Base-by-base conservation (phyloP, 1,140 invertebrate genomes). In the Thaumetopoea pityocampa region DNA sequence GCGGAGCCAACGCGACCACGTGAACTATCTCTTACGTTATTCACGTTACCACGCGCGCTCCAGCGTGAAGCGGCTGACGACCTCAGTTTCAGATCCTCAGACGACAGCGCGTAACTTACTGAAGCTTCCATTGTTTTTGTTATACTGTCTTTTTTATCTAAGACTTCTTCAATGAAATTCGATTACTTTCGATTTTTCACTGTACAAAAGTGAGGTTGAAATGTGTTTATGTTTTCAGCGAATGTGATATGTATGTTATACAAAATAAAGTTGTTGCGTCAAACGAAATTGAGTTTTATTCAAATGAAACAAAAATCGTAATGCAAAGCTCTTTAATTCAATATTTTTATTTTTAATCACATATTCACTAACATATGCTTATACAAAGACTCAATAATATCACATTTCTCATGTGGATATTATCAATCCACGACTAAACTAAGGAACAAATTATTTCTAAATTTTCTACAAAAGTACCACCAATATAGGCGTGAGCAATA, bases 321-420 rank as follows among this genome's bases (percentile, higher is more conserved):
- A 65, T 59, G 49, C 50, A 80, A 77, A 73, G 70, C 71, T 51
- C 51, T 82, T 73, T 77, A 67, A 73, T 26, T 49, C 23, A 17
- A 7, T 41, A 24, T 30, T 74, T 58, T 30, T 33, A 28, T 16
- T 32, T 37, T 32, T 32, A 42, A 43, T 34, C 34, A 37, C 34
- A 38, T 52, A 64, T 43, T 51, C 44, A 57, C 65, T 67, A 73
- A 68, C 34, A 42, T 50, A 70, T 51, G 58, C 67, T 85, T 72
- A 77, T 84, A 83, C 69, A 80, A 85, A 82, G 79, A 85, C 78
- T 84, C 78, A 85, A 85, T 85, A 85, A 85, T 85, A 85, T 85
- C 83, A 85, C 83, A 85, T 85, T 84, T 85, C 83, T 85, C 59
- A 85, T 85, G 83, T 85, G 81, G 81, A 85, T 85, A 85, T 85